Percentiles rank a stretch among this genome's conserved stretches.
These are phyloP conservation scores for Pachydiplax longipennis DNA, from an alignment of 2,888 invertebrate species.

Conservation along the genomic window DNA sequence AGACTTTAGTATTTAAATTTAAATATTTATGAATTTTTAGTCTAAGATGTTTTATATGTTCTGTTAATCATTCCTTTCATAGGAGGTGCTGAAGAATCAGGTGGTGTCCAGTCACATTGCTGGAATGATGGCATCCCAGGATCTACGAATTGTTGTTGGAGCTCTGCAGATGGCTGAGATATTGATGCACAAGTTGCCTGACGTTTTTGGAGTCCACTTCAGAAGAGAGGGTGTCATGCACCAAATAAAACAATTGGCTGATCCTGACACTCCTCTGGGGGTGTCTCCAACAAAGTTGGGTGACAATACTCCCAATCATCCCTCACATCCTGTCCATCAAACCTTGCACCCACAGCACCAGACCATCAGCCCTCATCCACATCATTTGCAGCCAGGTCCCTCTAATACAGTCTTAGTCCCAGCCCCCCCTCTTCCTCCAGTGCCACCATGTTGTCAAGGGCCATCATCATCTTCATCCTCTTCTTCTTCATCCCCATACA, in stretches of 20 bases:
- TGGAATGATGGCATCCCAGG: constrained; percentile 97
- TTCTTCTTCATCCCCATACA: constrained; percentile 58
- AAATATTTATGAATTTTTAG: too few relatives aligned
- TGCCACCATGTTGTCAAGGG: constrained; percentile 59
- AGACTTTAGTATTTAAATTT: too few relatives aligned
- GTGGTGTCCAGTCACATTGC: constrained; percentile 96
- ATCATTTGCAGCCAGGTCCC: constrained; percentile 59
- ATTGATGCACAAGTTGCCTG: constrained; percentile 94
- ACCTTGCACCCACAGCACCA: constrained; percentile 16
- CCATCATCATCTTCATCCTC: constrained; percentile 62
- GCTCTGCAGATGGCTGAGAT: constrained; percentile 97
- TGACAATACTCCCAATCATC: constrained; percentile 6
- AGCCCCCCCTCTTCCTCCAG: constrained; percentile 59
- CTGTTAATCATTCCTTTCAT: constrained; percentile 21
- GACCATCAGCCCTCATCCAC: constrained; percentile 50
- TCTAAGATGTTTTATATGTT: neutral
- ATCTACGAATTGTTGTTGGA: constrained; percentile 94
- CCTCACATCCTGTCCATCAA: neutral
- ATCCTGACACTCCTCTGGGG: constrained; percentile 69
- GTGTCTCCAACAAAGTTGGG: constrained; percentile 61
- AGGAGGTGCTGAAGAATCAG: constrained; percentile 70
- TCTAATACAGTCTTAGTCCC: constrained; percentile 56
- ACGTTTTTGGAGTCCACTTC: constrained; percentile 94
- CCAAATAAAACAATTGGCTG: constrained; percentile 76
- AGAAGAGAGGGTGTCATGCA: constrained; percentile 97